Conservation (phyloP, 2,113 vertebrate genomes). For the Myotis lucifugus region DNA sequence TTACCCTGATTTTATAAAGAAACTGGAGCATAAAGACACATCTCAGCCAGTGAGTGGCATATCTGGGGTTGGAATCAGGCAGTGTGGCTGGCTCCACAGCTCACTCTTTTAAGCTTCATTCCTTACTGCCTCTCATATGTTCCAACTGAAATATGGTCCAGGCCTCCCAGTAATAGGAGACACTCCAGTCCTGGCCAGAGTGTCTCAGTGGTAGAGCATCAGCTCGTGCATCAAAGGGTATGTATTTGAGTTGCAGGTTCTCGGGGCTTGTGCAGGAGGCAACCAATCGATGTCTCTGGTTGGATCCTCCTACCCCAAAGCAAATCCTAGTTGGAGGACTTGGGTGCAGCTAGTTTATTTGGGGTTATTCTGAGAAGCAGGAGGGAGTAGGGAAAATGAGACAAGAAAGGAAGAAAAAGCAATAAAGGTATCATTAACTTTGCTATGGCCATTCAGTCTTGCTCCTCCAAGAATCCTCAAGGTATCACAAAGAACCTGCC, state of each 20-base stretch:
- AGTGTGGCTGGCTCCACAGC: neutral
- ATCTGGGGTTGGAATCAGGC: neutral
- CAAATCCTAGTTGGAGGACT: neutral
- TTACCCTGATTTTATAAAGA: neutral
- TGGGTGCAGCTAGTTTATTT: neutral
- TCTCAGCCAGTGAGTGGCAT: neutral
- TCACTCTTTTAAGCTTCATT: neutral
- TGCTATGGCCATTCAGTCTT: neutral
- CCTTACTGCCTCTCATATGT: neutral
- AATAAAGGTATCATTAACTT: neutral
- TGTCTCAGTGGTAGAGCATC: no score
- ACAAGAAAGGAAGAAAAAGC: neutral
- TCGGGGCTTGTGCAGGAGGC: no score
- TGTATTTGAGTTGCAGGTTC: no score
- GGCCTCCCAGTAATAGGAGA: neutral
- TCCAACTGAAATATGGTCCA: neutral
- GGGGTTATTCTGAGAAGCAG: neutral
- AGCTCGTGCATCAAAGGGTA: no score
- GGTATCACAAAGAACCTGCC: neutral
- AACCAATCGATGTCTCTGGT: neutral
- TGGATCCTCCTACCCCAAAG: neutral
- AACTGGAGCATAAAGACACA: neutral
- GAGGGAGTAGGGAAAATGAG: neutral
- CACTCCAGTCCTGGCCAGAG: no score
- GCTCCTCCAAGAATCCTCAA: neutral